Percentiles rank a stretch among this genome's conserved stretches.
These are phyloP conservation scores for Hippopotamyrus pictus DNA, from an alignment of 2,797 vertebrate species.

Conservation along the genomic window DNA sequence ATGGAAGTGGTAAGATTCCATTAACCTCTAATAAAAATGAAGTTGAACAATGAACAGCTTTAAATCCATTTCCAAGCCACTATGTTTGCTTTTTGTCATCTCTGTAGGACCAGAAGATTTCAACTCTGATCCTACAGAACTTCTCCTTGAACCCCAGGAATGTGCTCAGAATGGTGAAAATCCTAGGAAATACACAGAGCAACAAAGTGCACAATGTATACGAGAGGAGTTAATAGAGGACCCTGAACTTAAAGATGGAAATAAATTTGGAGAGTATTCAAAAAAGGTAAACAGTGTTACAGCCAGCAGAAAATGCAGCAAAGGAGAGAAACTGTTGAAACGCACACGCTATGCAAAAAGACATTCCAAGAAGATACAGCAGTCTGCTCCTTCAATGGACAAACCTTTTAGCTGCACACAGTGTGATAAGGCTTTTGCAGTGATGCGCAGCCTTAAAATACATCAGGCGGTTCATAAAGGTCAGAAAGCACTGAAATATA, in stretches of 20 bases:
- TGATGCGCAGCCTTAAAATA: constrained; percentile 41
- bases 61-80: neutral
- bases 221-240: neutral
- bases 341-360: constrained; percentile 44
- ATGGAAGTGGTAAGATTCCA: constrained; percentile 12
- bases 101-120: neutral
- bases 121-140: neutral
- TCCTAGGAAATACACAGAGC: neutral
- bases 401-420: constrained; percentile 43
- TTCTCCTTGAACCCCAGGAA: neutral
- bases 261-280: neutral
- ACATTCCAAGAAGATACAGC: constrained; percentile 43
- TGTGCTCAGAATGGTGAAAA: neutral
- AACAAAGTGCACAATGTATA: neutral
- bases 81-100: neutral
- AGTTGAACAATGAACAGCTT: neutral
- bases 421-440: constrained; percentile 47
- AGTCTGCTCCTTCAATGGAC: constrained; percentile 37
- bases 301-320: neutral
- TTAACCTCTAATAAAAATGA: neutral
- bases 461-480: constrained; percentile 54
- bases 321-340: constrained; percentile 33
- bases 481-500: constrained; percentile 46
- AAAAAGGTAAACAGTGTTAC: neutral
- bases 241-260: neutral